A percentile compares a stretch with the other conserved stretches of the same genome.
Conservation (phyloP, 2,797 vertebrate genomes). For the Myotis vivesi region DNA sequence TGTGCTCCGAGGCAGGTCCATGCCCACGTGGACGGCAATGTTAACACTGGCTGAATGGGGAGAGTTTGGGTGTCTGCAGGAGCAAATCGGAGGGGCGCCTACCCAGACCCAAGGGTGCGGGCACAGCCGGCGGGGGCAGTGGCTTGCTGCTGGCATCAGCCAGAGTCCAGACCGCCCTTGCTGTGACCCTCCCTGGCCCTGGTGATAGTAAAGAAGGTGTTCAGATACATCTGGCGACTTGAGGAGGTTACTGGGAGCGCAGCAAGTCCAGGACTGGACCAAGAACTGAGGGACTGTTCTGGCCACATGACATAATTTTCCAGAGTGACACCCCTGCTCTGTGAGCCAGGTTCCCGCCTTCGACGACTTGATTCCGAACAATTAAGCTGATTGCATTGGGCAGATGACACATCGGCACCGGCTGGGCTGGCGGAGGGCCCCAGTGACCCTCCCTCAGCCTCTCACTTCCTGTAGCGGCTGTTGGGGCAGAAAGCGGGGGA, state of each 20-base stretch:
- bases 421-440: background rate
- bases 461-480: rapidly evolving
- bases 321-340: background rate
- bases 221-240: background rate
- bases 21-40: rapidly evolving
- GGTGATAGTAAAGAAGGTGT: rapidly evolving
- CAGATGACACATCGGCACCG: rapidly evolving
- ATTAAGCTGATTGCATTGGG: background rate
- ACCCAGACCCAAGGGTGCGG: rapidly evolving
- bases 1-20: rapidly evolving
- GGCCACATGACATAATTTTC: background rate
- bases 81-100: rapidly evolving
- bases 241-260: background rate
- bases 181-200: rapidly evolving
- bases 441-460: rapidly evolving
- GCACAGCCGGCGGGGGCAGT: too few relatives aligned
- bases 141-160: too few relatives aligned
- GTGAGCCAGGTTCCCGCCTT: background rate
- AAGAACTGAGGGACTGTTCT: too few relatives aligned
- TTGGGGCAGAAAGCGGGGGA: rapidly evolving
- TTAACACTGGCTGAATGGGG: background rate
- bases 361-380: background rate
- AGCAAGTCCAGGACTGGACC: background rate
- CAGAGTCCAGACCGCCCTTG: rapidly evolving
- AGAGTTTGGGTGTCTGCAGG: background rate